Evolutionary conservation across 1,140 invertebrate genomes (phyloP), one percentile per base, ranked within the genome.

Genomic region (Delia radicum): DNA sequence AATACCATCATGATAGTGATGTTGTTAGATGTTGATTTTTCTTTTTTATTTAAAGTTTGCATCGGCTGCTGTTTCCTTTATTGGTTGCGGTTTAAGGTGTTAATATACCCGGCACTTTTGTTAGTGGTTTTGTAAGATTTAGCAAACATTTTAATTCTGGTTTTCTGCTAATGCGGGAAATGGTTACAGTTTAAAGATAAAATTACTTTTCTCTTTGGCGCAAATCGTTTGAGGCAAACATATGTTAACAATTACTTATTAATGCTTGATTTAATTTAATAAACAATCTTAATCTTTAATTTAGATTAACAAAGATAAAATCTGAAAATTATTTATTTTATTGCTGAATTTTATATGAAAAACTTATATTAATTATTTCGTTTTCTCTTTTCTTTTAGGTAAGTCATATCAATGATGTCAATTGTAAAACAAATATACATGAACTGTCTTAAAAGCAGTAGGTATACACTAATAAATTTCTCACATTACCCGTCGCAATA

Each of bases 91-190:
- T 31, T 69, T 7, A 42, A 42, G 10, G 12, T 42, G 37, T 42
- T 3, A 15, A 42, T 42, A 3, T 33, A 10, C 12, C 65, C 37
- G 18, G 18, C 21, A n/a, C 65, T 37, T 28, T 12, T 29, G 29
- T 24, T 21, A 33, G 65, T 33, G 65, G 65, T 69, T n/a, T 69
- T 33, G 31, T 69, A 69, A 69, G n/a, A 69, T 69, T 69, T 69
- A 69, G 24, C 6, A 33, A 69, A 69, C 65, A 69, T 31, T 33
- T 69, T 21, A 69, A 69, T 33, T 69, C 65, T 69, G 65, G 65
- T 69, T 69, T 55, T n/a, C n/a, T n/a, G n/a, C 48, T 21, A 55
- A 18, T 55, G 48, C 48, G n/a, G 48, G 48, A 55, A 21, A 55
- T 55, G 48, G 24, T 55, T 55, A 21, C 7, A 18, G 2, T 24